Percentiles rank a stretch among this genome's conserved stretches.
Conservation (phyloP, 1,140 invertebrate species). For the Brachionus rotundiformis region DNA sequence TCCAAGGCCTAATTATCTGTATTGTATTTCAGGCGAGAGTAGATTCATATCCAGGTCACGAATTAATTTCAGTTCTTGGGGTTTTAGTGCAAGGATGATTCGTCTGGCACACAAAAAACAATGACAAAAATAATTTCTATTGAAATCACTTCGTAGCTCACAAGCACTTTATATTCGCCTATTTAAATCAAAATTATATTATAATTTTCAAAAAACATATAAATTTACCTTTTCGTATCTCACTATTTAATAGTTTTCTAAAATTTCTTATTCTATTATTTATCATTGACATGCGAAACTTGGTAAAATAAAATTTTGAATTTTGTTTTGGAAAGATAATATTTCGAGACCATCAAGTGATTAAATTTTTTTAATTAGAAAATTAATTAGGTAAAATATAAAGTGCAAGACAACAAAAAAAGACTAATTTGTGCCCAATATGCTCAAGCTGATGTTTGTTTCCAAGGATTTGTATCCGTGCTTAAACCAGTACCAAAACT, state of each 20-base stretch:
- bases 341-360: neutral
- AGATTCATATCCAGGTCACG: neutral
- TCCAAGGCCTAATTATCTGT: conserved; percentile 1
- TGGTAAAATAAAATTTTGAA: neutral
- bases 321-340: too few species aligned
- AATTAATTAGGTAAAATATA: neutral
- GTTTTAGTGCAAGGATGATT: neutral
- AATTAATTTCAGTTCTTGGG: neutral
- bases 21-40: neutral
- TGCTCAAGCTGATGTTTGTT: conserved; percentile 29
- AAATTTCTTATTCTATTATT: neutral
- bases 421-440: neutral
- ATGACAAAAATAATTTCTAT: conserved; percentile 5
- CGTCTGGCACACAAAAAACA: neutral
- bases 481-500: conserved; percentile 23
- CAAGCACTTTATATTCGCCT: neutral
- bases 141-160: neutral
- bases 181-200: conserved; percentile 8
- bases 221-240: neutral
- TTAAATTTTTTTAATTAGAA: neutral
- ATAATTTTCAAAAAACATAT: neutral
- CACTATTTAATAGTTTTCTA: neutral
- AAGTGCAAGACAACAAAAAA: neutral
- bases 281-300: neutral
- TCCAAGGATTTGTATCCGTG: conserved; percentile 17